A percentile compares a stretch with the other conserved stretches of the same genome.
These are phyloP conservation scores for Peromyscus attwateri DNA, from an alignment of 2,797 vertebrate species.

Conservation along the genomic window DNA sequence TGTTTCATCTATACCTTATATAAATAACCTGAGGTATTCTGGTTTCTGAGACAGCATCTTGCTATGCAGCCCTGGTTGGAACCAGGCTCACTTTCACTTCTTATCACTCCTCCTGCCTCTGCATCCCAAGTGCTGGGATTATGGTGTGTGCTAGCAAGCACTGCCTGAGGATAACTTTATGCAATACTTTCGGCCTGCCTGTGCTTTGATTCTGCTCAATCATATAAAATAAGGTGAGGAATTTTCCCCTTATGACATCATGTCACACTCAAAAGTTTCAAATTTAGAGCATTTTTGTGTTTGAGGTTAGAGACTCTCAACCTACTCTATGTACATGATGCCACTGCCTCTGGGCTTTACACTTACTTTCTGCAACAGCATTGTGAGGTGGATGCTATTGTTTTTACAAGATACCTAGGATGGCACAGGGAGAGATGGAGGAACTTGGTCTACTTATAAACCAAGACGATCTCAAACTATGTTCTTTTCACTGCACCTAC, in stretches of 20 bases:
- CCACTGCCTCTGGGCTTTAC: background rate
- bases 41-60: background rate
- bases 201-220: background rate
- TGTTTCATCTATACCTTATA: background rate
- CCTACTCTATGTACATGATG: background rate
- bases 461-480: background rate
- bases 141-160: background rate
- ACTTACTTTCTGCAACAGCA: background rate
- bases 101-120: background rate
- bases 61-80: background rate
- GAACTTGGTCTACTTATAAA: background rate
- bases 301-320: background rate
- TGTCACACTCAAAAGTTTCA: background rate
- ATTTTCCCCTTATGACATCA: background rate
- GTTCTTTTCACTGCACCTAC: background rate
- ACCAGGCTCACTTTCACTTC: background rate
- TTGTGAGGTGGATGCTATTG: background rate
- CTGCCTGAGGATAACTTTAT: background rate
- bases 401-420: background rate
- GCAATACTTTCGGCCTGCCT: background rate
- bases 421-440: background rate
- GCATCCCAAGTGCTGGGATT: background rate
- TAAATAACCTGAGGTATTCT: background rate
- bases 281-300: background rate
- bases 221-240: background rate